These are phyloP conservation scores for Syrphus vitripennis DNA, from an alignment of 2,888 invertebrate species.

Conservation along the genomic window DNA sequence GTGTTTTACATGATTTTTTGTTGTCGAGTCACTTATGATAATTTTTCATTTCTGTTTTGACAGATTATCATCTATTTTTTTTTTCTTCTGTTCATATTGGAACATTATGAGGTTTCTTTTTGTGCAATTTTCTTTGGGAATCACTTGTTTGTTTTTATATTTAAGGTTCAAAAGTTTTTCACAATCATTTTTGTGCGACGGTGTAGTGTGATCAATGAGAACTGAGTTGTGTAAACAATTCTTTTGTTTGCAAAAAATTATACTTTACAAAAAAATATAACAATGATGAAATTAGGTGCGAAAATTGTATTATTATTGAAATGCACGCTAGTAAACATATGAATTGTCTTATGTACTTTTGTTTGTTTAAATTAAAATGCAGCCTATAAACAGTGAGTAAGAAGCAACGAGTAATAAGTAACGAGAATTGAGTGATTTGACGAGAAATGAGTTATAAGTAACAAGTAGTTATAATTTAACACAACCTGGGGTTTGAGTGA, in stretches of 20 bases:
- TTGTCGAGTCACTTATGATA: constrained; percentile 52
- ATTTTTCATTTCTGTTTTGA: constrained; percentile 65
- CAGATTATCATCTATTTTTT: constrained; percentile 32
- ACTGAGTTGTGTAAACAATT: neutral
- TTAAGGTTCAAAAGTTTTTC: neutral
- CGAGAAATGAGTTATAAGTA: too few species aligned
- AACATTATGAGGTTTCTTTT: neutral
- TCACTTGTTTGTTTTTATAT: neutral
- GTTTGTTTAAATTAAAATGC: too few species aligned
- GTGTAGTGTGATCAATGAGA: neutral
- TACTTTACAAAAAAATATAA: neutral
- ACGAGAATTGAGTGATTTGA: too few species aligned
- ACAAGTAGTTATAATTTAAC: too few species aligned
- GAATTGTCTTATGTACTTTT: too few species aligned
- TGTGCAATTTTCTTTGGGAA: constrained; percentile 8
- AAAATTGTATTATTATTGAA: neutral
- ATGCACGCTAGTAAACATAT: too few species aligned
- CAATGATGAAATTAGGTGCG: neutral
- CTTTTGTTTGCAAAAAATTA: neutral
- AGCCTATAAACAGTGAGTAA: too few species aligned
- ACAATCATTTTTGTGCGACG: neutral
- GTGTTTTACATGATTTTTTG: neutral
- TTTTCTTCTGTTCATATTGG: neutral
- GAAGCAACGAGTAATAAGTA: too few species aligned
- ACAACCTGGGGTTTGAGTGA: too few species aligned